These are phyloP conservation scores for Cyrtodaria siliqua DNA, from an alignment of 2,888 invertebrate species.

Conservation along the genomic window DNA sequence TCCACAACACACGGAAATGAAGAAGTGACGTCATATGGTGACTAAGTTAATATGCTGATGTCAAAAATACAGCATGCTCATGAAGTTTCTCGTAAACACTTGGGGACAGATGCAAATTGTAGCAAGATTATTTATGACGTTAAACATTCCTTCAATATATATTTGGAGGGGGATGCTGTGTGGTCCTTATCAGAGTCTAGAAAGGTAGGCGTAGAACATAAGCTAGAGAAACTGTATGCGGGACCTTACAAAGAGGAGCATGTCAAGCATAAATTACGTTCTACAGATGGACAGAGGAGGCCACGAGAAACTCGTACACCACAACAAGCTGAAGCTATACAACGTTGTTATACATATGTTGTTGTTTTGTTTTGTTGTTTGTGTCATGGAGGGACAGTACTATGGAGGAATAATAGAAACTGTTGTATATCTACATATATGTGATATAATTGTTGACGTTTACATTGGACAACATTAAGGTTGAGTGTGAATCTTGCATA, in stretches of 20 bases:
- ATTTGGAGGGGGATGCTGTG: background rate
- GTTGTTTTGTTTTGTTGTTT: too few species aligned
- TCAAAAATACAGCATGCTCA: background rate
- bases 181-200: constrained; percentile 3
- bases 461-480: too few species aligned
- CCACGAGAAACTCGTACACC: constrained; percentile 12
- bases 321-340: constrained; percentile 40
- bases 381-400: too few species aligned
- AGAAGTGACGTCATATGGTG: background rate
- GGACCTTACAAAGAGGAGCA: constrained; percentile 14
- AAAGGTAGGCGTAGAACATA: constrained; percentile 8
- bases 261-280: constrained; percentile 16
- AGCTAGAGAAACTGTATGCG: constrained; percentile 9
- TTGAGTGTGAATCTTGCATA: too few species aligned
- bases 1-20: background rate
- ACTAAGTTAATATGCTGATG: background rate
- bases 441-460: too few species aligned
- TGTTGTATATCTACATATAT: too few species aligned
- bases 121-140: background rate
- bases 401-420: too few species aligned
- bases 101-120: background rate
- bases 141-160: background rate
- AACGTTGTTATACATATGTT: too few species aligned
- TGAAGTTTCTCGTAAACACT: background rate
- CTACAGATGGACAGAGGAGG: constrained; percentile 16